phyloP scores from a whole-genome alignment of 2,888 invertebrate genomes.

The Gibbula magus region DNA sequence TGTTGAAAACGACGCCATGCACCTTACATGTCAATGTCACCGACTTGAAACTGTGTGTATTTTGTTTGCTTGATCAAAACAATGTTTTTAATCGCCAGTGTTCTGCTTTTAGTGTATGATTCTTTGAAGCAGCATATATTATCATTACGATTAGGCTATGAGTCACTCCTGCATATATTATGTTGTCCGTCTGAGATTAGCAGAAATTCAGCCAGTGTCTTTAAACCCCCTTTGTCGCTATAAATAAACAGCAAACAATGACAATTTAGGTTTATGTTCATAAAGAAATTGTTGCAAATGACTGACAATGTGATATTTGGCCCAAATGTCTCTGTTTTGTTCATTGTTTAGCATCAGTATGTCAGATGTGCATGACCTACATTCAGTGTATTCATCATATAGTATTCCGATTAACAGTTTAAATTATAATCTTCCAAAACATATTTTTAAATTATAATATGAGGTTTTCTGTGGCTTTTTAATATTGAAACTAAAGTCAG shows the following conservation, averaged over 20 bases:
- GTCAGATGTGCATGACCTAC: neutral
- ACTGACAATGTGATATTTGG: too few relatives aligned
- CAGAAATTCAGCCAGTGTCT: neutral
- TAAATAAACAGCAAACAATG: too few relatives aligned
- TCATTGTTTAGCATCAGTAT: neutral
- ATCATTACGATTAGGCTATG: neutral
- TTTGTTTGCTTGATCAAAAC: neutral
- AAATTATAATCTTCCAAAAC: too few relatives aligned
- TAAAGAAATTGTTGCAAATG: too few relatives aligned
- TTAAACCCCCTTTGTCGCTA: too few relatives aligned
- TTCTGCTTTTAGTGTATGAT: neutral
- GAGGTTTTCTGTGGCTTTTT: too few relatives aligned
- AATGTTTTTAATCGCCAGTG: neutral
- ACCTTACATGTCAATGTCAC: neutral
- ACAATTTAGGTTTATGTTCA: too few relatives aligned
- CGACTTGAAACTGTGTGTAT: neutral
- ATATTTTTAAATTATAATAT: too few relatives aligned
- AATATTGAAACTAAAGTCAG: too few relatives aligned
- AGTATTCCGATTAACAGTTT: too few relatives aligned
- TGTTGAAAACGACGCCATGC: slow-evolving; percentile 8
- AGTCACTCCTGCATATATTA: neutral
- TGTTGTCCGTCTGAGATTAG: neutral
- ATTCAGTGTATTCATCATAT: neutral
- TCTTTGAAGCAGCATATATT: slow-evolving; percentile 3
- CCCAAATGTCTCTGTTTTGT: neutral